Evolutionary conservation across 2,113 vertebrate species (phyloP), one percentile per base, ranked within the genome.

Genomic region (Salvelinus fontinalis): DNA sequence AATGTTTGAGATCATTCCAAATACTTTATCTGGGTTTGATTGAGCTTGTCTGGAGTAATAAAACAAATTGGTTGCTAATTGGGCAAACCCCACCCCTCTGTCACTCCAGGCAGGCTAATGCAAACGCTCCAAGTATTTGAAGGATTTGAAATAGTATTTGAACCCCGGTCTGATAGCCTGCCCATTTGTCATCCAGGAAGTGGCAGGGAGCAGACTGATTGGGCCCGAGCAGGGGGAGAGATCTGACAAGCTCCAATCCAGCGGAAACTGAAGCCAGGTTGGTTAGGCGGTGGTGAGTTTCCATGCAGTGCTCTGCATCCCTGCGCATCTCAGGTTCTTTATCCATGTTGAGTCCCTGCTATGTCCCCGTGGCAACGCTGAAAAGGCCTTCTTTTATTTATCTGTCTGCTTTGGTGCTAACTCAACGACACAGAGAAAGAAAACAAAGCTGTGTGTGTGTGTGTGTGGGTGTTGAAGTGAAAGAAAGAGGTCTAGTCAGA

Each of bases 271-370:
- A 82, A 87, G 84, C 85, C 31, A 66, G 39, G 31, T 29, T 65
- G 2, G 57, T 67, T 13, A 24, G 1, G 74, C 2, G 82, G 87
- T 81, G 75, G 76, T 54, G 24, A 74, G 84, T 86, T 85, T 84
- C 86, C 87, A 22, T 54, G 16, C 4, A 18, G 39, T 44, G 0
- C 39, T 44, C 59, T 22, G 20, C n/a, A 8, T 8, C 67, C 74
- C 75, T 48, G 69, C 67, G 57, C 74, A 72, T 87, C 88, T 90
- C 76, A n/a, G 77, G 82, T 91, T 90, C 22, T 85, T 88, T 73
- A 76, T 76, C 51, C 27, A 49, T 48, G 75, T 16, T 34, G 22
- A 76, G 74, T 81, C 80, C 73, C 69, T 14, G 7, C 0, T 14
- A 69, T 65, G 73, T 84, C 79, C 74, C 78, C 69, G 64, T 73